Base-by-base conservation (phyloP, 2,888 invertebrate species). In the Heliconius ismenius region DNA sequence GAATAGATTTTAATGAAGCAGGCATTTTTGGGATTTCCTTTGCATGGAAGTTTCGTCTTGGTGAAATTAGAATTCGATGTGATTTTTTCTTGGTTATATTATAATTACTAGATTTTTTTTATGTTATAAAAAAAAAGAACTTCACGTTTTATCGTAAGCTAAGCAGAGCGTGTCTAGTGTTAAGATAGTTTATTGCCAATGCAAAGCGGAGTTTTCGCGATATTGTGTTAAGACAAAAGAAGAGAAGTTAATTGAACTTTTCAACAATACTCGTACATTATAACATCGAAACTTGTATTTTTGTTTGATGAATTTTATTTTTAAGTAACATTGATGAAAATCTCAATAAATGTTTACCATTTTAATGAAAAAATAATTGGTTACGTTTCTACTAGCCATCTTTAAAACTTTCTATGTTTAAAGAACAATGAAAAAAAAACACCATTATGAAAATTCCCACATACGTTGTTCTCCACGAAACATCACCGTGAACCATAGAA, bases 1-100 rank as follows among this genome's bases (percentile, higher is more conserved):
- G 86, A 87, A 89, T 87, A 87, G 89, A 90, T 89, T 91, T 90
- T 87, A 89, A 88, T 86, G 85, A 88, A 87, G 85, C 84, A 84
- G 72, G 67, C 87, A 87, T 86, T 84, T 85, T 82, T 82, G 81
- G 81, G 80, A 81, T 83, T 86, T 81, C 84, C 83, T 82, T 82
- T 81, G 77, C 76, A 73, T 72, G 62, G 39, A 75, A 62, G 62
- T 75, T 75, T 70, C 49, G 63, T 43, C 62, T 24, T 39, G 24
- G 24, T 32, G 24, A 43, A 62, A 62, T 73, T 43, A 21, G 62
- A 63, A 36, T 60, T 60, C 26, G 13, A 11, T 60, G 24, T 62
- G 18, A 60, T 39, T 60, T 60, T 49, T 62, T 43, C 26, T 1
- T 28, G 9, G 6, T 21, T 65, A 24, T 67, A 67, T 21, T 65